Conservation (phyloP, 2,797 vertebrate genomes). For the Ptychobarbus kaznakovi region DNA sequence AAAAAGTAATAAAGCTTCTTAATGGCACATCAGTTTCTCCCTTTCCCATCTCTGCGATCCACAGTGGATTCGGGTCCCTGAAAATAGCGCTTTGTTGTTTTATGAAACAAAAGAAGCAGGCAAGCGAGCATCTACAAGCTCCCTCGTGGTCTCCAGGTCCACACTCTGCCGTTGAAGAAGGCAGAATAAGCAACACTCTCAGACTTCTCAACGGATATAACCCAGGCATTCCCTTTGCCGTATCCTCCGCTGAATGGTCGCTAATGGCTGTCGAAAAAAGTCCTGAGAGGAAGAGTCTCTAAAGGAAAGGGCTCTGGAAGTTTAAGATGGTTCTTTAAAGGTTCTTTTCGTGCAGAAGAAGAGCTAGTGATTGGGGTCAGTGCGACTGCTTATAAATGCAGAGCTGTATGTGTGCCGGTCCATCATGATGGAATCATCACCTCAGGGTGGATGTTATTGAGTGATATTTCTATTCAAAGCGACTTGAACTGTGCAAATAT, state of each 20-base stretch:
- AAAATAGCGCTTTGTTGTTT: constrained; percentile 75
- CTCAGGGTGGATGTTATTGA: background rate
- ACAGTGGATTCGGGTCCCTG: constrained; percentile 70
- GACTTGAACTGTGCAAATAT: background rate
- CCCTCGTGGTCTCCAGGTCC: constrained; percentile 44
- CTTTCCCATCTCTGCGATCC: constrained; percentile 58
- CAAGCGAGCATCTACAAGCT: background rate
- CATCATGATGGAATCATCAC: background rate
- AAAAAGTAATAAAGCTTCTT: constrained; percentile 82
- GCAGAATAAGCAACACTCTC: constrained; percentile 37
- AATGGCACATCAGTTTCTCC: constrained; percentile 75
- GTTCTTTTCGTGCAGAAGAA: background rate
- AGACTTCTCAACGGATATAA: constrained; percentile 24
- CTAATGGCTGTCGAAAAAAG: constrained; percentile 41
- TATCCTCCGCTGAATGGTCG: background rate
- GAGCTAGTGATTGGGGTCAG: constrained; percentile 37
- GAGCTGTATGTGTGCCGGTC: background rate
- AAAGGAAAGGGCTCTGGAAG: constrained; percentile 17
- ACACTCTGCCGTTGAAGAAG: background rate
- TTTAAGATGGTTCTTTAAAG: constrained; percentile 31
- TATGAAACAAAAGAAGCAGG: constrained; percentile 69
- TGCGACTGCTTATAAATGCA: constrained; percentile 5
- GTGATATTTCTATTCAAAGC: background rate
- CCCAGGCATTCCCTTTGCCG: background rate
- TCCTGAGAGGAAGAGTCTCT: constrained; percentile 9